These are phyloP conservation scores for Chrysaora quinquecirrha DNA, from an alignment of 30 jellyfish, hydroid and myxozoan species.

Conservation along the genomic window DNA sequence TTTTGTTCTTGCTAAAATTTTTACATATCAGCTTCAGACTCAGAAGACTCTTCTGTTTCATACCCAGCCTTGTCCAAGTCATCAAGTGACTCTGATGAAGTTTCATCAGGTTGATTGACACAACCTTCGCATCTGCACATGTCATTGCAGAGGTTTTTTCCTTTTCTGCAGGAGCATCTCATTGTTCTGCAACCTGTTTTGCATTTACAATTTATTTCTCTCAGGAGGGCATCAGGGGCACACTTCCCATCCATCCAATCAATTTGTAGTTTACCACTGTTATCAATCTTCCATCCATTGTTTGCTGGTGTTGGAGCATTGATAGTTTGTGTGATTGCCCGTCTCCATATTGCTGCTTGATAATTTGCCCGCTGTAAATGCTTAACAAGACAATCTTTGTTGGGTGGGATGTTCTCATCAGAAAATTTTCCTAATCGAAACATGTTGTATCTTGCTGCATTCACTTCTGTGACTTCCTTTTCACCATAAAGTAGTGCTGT, in stretches of 20 bases:
- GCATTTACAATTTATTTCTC: slow-evolving; percentile 23
- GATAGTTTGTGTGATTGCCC: slow-evolving; percentile 23
- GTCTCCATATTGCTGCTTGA: slow-evolving; percentile 60
- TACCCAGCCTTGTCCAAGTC: too few relatives aligned
- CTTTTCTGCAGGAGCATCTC: slow-evolving; percentile 63
- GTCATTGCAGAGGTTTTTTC: slow-evolving; percentile 32
- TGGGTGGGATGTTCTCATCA: slow-evolving; percentile 59
- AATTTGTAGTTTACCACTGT: slow-evolving; percentile 35
- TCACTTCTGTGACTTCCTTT: slow-evolving; percentile 26
- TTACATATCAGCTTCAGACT: too few relatives aligned
- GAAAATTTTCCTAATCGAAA: slow-evolving; percentile 50
- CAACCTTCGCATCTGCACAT: slow-evolving; percentile 65
- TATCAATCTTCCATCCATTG: slow-evolving; percentile 62
- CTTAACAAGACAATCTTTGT: slow-evolving; percentile 28
- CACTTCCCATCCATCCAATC: slow-evolving; percentile 56
- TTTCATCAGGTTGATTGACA: slow-evolving; percentile 38
- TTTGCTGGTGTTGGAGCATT: slow-evolving; percentile 38
- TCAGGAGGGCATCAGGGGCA: slow-evolving; percentile 46
- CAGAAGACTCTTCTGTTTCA: too few relatives aligned
- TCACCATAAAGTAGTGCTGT: slow-evolving; percentile 27
- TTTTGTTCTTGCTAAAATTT: too few relatives aligned
- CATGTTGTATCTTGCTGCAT: slow-evolving; percentile 26
- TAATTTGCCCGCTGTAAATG: slow-evolving; percentile 64
- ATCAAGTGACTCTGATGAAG: too few relatives aligned
- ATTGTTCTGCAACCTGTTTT: slow-evolving; percentile 62